Conservation (phyloP, 2,797 vertebrate genomes). For the Aselliscus stoliczkanus region DNA sequence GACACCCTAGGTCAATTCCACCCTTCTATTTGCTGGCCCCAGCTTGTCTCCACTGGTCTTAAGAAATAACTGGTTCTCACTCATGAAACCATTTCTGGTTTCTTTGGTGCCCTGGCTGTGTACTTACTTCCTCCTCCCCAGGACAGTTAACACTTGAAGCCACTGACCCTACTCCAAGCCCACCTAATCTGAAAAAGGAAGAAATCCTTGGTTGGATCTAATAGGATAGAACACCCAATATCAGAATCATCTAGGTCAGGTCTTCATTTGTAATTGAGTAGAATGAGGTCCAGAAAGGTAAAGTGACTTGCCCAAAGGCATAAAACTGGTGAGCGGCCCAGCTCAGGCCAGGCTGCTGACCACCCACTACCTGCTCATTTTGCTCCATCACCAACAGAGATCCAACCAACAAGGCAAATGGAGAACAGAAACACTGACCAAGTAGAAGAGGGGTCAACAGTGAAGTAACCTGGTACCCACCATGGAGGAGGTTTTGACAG, state of each 20-base stretch:
- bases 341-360: not conserved
- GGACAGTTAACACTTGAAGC: constrained; percentile 10
- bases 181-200: not conserved
- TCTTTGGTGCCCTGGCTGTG: constrained; percentile 41
- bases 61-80: constrained; percentile 37
- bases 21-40: constrained; percentile 35
- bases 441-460: not conserved
- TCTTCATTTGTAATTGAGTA: not conserved
- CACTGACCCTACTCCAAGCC: not conserved
- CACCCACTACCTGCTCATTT: not conserved
- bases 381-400: not conserved
- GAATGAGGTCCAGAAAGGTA: not conserved
- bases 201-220: not conserved
- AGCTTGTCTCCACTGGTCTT: not conserved
- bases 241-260: not conserved
- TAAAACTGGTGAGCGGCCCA: not conserved
- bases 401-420: not conserved
- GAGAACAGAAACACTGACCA: not conserved
- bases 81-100: constrained; percentile 53
- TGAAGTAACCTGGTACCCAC: not conserved
- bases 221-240: not conserved
- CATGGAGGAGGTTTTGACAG: not conserved
- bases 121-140: constrained; percentile 12
- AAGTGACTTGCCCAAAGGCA: not conserved
- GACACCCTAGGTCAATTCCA: constrained; percentile 44